Conservation (phyloP, 2,888 invertebrate genomes). For the Anodontia alba region DNA sequence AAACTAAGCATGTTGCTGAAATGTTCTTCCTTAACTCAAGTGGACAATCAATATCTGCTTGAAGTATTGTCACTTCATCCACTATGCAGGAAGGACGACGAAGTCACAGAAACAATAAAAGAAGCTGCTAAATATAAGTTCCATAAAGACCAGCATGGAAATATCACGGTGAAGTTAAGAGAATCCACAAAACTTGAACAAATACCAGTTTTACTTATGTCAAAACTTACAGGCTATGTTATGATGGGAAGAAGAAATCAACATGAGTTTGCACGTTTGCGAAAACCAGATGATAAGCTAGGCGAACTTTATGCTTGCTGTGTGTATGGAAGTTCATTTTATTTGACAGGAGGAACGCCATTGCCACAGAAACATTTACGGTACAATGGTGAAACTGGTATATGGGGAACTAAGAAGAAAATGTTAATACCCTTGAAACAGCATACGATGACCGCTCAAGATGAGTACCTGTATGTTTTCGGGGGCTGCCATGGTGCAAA, state of each 20-base stretch:
- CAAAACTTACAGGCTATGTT: too few species aligned
- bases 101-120: conserved; percentile 25
- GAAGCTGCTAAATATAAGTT: conserved; percentile 28
- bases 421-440: conserved; percentile 20
- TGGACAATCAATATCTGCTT: conserved; percentile 24
- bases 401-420: background rate
- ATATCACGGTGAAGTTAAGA: conserved; percentile 33
- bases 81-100: conserved; percentile 28
- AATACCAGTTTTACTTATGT: conserved; percentile 22
- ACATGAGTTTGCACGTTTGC: background rate
- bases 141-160: conserved; percentile 35
- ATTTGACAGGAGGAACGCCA: background rate
- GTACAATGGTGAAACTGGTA: background rate
- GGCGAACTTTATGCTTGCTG: background rate
- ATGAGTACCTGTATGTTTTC: background rate
- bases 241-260: background rate
- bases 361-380: background rate
- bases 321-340: background rate
- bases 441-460: conserved; percentile 28
- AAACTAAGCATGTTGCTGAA: conserved; percentile 14
- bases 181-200: conserved; percentile 30
- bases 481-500: background rate
- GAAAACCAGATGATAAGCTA: background rate
- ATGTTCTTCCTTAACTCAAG: conserved; percentile 37
- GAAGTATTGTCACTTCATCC: conserved; percentile 44